phyloP scores from a whole-genome alignment of 1,140 invertebrate genomes.

The Chrysomallon squamiferum region DNA sequence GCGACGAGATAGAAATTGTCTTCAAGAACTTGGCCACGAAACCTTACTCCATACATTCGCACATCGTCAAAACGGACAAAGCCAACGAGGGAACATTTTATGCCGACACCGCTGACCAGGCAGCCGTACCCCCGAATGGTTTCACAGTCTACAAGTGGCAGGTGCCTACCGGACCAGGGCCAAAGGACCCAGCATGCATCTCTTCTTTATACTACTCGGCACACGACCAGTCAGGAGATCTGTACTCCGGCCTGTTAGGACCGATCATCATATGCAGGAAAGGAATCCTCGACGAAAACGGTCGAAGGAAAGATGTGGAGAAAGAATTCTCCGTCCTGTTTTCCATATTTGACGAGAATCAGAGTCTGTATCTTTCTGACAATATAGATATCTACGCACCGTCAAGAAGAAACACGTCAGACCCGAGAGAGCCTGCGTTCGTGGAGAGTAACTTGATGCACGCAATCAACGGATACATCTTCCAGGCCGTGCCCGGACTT shows the following conservation, averaged over 20 bases:
- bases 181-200: conserved; percentile 29
- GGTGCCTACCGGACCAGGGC: neutral
- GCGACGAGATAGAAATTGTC: conserved; percentile 47
- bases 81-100: conserved; percentile 32
- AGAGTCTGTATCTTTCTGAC: conserved; percentile 26
- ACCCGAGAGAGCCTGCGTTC: conserved; percentile 7
- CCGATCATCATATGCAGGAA: conserved; percentile 34
- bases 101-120: conserved; percentile 13
- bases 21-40: conserved; percentile 28
- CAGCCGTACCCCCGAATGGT: neutral
- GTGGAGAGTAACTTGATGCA: conserved; percentile 35
- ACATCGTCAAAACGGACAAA: conserved; percentile 26
- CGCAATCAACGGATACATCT: conserved; percentile 44
- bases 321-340: conserved; percentile 40
- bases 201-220: conserved; percentile 39
- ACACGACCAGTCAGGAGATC: conserved; percentile 26
- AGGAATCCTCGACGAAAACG: conserved; percentile 17
- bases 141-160: conserved; percentile 8
- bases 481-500: conserved; percentile 38
- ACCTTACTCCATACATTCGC: conserved; percentile 27
- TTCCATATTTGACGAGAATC: conserved; percentile 20
- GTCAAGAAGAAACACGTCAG: conserved; percentile 11
- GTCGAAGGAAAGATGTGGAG: conserved; percentile 13
- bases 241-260: conserved; percentile 36
- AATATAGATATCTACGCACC: conserved; percentile 15